Conservation (phyloP, 2,113 vertebrate genomes). For the Meleagris gallopavo region DNA sequence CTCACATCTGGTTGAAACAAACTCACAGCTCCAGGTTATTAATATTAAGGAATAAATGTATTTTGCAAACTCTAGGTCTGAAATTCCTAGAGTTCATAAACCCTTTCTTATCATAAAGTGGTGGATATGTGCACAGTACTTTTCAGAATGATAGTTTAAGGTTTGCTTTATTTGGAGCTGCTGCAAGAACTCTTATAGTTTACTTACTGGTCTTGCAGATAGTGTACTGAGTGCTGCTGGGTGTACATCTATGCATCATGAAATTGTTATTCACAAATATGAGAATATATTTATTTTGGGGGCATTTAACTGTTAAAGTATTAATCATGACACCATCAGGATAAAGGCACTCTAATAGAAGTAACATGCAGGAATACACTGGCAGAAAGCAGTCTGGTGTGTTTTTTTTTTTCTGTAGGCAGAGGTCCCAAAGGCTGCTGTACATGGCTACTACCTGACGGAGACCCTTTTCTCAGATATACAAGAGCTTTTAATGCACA, state of each 20-base stretch:
- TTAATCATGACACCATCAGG: neutral
- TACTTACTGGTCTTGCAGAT: neutral
- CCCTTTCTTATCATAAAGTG: neutral
- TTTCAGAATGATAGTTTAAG: neutral
- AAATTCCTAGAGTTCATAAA: neutral
- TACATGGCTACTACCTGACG: conserved; percentile 36
- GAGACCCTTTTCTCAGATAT: conserved; percentile 25
- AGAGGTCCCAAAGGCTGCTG: conserved; percentile 2
- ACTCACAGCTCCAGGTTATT: neutral
- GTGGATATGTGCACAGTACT: neutral
- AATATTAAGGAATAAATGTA: neutral
- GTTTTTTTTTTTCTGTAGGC: neutral
- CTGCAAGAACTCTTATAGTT: neutral
- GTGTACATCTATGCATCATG: neutral
- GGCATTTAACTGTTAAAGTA: neutral
- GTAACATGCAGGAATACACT: neutral
- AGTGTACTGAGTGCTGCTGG: neutral
- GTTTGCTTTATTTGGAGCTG: neutral
- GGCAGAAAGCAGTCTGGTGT: neutral
- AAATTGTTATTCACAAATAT: neutral
- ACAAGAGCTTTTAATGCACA: conserved; percentile 7
- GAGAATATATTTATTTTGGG: neutral
- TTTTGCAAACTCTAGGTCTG: neutral
- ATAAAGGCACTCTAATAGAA: neutral
- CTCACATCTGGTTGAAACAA: neutral